Percentiles rank a stretch among this genome's conserved stretches.
phyloP scores from a whole-genome alignment of 2,113 vertebrate genomes.

The Gymnorhina tibicen region DNA sequence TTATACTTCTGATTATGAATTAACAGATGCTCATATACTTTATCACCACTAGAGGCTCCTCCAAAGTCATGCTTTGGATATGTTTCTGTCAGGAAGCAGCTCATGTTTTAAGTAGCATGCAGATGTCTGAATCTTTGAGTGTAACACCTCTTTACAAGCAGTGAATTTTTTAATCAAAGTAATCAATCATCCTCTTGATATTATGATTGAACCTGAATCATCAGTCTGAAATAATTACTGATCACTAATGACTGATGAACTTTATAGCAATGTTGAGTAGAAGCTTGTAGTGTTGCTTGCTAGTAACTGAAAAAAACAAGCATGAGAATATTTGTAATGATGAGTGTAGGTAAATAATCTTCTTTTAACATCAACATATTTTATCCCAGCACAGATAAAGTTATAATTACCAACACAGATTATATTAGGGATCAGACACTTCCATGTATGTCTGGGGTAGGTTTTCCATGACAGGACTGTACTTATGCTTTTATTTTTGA shows the following conservation, averaged over 20 bases:
- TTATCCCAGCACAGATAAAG: not conserved
- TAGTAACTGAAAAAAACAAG: not conserved
- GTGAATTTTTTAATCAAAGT: not conserved
- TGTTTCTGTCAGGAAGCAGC: not conserved
- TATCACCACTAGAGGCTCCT: conserved; percentile 42
- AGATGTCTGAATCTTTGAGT: not conserved
- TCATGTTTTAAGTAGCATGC: not conserved
- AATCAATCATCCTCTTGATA: not conserved
- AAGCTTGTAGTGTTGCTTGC: not conserved
- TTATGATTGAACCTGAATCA: not conserved
- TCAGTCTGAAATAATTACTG: not conserved
- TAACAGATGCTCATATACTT: not conserved
- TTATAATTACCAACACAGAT: not conserved
- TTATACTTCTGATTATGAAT: not conserved
- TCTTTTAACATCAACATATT: not conserved
- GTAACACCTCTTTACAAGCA: not conserved
- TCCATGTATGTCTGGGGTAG: not conserved
- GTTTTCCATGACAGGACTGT: not conserved
- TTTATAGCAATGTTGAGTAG: not conserved
- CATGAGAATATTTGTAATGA: not conserved
- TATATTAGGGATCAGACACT: not conserved
- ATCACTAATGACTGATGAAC: not conserved
- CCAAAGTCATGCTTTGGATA: not conserved
- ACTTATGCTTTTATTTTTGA: not conserved
- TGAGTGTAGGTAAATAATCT: not conserved